phyloP scores from a whole-genome alignment of 2,888 invertebrate species.

The Metopia argyrocephala region DNA sequence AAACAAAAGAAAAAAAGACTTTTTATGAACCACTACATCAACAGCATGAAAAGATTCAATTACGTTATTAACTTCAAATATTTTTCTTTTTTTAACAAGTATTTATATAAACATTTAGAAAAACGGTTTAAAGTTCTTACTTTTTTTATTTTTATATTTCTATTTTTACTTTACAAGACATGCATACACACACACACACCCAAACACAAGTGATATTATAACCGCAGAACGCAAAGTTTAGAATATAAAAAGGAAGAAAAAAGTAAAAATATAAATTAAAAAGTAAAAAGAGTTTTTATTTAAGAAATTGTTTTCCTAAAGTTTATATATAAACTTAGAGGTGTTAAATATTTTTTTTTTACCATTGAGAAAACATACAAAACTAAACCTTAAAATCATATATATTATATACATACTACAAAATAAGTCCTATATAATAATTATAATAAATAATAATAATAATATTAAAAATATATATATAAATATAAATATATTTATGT shows the following conservation, averaged over 20 bases:
- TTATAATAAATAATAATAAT: slow-evolving; percentile 29
- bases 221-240: too few relatives aligned
- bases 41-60: background rate
- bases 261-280: slow-evolving; percentile 12
- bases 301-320: background rate
- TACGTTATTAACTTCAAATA: too few relatives aligned
- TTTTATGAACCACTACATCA: background rate
- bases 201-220: too few relatives aligned
- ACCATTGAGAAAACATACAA: slow-evolving; percentile 59
- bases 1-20: background rate
- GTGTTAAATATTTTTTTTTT: slow-evolving; percentile 6
- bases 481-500: slow-evolving; percentile 70
- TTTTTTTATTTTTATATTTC: background rate
- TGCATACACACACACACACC: background rate
- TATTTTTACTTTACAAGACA: background rate
- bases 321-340: background rate
- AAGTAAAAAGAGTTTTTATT: too few relatives aligned
- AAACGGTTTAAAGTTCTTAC: background rate
- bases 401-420: slow-evolving; percentile 71
- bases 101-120: background rate
- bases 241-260: background rate
- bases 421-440: slow-evolving; percentile 74
- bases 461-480: slow-evolving; percentile 37
- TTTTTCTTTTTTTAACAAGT: too few relatives aligned
- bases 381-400: slow-evolving; percentile 68